These are phyloP conservation scores for Danio choprae DNA, from an alignment of 2,797 vertebrate species.

Conservation along the genomic window DNA sequence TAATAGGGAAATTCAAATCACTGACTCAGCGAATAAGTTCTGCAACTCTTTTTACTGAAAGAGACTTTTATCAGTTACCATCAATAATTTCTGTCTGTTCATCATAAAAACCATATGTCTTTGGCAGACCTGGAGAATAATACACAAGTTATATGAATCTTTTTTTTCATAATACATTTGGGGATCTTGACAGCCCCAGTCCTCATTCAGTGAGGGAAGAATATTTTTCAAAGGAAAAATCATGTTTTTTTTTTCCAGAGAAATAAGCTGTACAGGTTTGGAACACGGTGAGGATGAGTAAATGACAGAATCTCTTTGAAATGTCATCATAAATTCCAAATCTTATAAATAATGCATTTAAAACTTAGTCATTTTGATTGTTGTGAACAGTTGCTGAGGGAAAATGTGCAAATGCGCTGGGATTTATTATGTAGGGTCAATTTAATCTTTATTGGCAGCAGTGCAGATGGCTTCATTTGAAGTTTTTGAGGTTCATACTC, in stretches of 20 bases:
- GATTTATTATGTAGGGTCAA: background rate
- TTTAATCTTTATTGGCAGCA: background rate
- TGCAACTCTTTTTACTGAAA: background rate
- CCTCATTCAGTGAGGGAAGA: background rate
- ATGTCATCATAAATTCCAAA: background rate
- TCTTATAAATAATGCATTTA: background rate
- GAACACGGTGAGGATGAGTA: background rate
- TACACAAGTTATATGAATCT: background rate
- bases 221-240: background rate
- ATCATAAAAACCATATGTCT: background rate
- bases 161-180: background rate
- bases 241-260: background rate
- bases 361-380: background rate
- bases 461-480: constrained; percentile 2
- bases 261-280: background rate
- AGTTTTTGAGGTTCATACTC: constrained; percentile 25
- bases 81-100: background rate
- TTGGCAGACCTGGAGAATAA: background rate
- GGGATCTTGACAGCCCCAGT: background rate
- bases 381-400: background rate
- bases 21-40: background rate
- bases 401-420: background rate
- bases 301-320: background rate
- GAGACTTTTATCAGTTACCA: background rate
- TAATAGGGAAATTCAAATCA: background rate